Evolutionary conservation across 2,888 invertebrate genomes (phyloP), one percentile per base, ranked within the genome.

Genomic region (Stegophylla sp.): DNA sequence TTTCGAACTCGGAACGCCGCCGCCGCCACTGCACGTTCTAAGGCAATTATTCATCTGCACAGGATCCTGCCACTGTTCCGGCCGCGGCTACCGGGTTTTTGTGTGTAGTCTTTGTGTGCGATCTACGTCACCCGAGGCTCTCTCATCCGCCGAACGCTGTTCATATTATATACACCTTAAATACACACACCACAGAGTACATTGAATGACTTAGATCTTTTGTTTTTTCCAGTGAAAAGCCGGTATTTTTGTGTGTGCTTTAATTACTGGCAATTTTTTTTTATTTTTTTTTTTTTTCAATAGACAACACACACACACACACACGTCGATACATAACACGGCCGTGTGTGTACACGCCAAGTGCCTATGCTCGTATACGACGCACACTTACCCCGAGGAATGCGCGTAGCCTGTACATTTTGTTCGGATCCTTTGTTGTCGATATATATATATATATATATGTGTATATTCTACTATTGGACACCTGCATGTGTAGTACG

Each of bases 181-280:
- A n/a, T n/a, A n/a, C n/a, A n/a, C n/a, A n/a, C n/a, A n/a, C n/a
- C n/a, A n/a, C n/a, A 34, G 34, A 34, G 23, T 15, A 61, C 17
- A 75, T 51, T n/a, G 28, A 69, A 67, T 45, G 45, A 34, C 61
- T 51, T 41, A 12, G 17, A 23, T 71, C 79, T 79, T 79, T 79
- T 79, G 79, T 79, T 79, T 79, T 77, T 77, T 45, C 67, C 43
- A 53, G 56, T 77, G 67, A 77, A 77, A 77, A 77, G 56, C 67
- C 15, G 28, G 48, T 45, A 48, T 67, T 48, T 67, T 15, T 45
- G 41, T 56, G 76, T 17, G 26, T 17, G 10, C n/a, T 56, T 77
- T 69, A 77, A 77, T 67, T 77, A 77, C 66, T 48, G n/a, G 53
- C 43, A 26, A 26, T 66, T 64, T 66, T 75, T 64, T 66, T 13